Base-by-base conservation (phyloP, 2,888 invertebrate species). In the Agonum fuliginosum region DNA sequence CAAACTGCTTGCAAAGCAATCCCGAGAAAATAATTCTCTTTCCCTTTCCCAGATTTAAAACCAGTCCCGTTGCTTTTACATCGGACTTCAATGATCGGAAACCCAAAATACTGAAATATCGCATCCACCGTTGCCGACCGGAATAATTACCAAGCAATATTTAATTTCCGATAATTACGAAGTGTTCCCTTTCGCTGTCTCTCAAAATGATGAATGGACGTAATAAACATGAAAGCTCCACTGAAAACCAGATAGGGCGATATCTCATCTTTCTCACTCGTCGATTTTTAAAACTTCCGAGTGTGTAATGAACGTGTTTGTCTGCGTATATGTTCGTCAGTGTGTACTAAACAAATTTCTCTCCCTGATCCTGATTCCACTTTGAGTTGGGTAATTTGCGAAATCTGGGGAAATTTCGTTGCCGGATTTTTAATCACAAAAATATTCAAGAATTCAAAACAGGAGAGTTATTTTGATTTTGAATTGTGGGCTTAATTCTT, bases 81-180 rank as follows among this genome's bases (percentile, higher is more conserved):
- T 3, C 0, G 37, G 37, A 37, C 20, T 51, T 22, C 22, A n/a
- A 51, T 48, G 20, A 6, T 5, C 22, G n/a, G 54, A 22, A 54
- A 10, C 24, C 20, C 3, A 12, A 24, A 54, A 54, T 22, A 22
- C 54, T 54, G 54, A 54, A 54, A 54, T 24, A 27, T 54, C 22
- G 24, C 54, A 22, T n/a, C 3, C 8, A 5, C 54, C n/a, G 54
- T 24, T 22, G 24, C 22, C n/a, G 20, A n/a, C 54, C 12, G 72
- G 34, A 72, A 72, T 54, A 58, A 72, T 54, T 20, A 54, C 51
- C 51, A 14, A 72, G 37, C 72, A 72, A 58, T 72, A 37, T 72
- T 72, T 54, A 72, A 72, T 54, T 72, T 72, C 72, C 54, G 54
- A 58, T 72, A 72, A 72, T 72, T 72, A 72, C 34, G 37, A 37